These are phyloP conservation scores for Yoshiicerus persimilis DNA, from an alignment of 1,140 invertebrate genomes.

Conservation along the genomic window DNA sequence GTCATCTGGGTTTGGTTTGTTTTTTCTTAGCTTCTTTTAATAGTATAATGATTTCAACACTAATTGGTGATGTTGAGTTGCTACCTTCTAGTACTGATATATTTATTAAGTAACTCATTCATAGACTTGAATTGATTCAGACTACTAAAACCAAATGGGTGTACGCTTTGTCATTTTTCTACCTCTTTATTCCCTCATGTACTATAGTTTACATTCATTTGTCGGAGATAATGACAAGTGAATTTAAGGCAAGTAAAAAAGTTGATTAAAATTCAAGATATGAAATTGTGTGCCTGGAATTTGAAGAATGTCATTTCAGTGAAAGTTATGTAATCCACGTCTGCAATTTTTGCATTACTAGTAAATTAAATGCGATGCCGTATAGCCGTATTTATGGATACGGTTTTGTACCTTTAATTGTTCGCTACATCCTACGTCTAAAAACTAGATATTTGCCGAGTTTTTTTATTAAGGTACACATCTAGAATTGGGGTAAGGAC, in stretches of 20 bases:
- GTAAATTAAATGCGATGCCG: no score
- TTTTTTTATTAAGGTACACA: no score
- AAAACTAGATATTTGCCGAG: no score
- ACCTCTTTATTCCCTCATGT: background rate
- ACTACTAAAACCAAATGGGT: background rate
- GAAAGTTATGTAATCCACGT: background rate
- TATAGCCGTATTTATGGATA: no score
- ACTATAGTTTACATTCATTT: background rate
- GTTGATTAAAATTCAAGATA: background rate
- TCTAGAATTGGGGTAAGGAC: no score
- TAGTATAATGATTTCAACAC: conserved; percentile 26
- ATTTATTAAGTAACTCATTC: background rate
- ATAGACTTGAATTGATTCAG: background rate
- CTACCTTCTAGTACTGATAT: background rate
- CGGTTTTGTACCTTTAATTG: no score
- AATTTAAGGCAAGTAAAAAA: background rate
- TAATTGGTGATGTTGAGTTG: conserved; percentile 24
- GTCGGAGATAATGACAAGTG: background rate
- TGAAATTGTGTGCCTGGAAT: background rate
- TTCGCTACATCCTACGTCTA: no score
- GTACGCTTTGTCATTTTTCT: background rate
- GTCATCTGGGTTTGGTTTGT: conserved; percentile 25
- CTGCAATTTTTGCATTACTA: no score
- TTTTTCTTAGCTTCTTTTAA: background rate
- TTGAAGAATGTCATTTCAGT: background rate